A percentile compares a stretch with the other conserved stretches of the same genome.
phyloP scores from a whole-genome alignment of 2,113 vertebrate genomes.

The Platysteira castanea region DNA sequence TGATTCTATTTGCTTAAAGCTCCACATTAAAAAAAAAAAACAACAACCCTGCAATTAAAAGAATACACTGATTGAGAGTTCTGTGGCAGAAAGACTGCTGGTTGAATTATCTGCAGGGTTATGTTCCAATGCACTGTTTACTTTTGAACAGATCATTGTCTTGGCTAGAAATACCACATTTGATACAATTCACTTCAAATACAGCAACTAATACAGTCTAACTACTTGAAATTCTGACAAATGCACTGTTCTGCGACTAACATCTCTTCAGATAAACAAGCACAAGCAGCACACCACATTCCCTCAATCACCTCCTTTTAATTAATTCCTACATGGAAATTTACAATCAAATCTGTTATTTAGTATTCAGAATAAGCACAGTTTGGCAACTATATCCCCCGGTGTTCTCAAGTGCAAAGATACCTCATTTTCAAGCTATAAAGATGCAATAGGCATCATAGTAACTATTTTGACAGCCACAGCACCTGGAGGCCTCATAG shows the following conservation, averaged over 20 bases:
- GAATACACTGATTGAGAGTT: background rate
- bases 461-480: background rate
- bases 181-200: background rate
- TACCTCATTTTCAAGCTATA: background rate
- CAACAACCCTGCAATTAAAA: background rate
- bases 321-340: background rate
- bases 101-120: background rate
- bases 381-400: background rate
- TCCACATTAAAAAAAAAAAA: background rate
- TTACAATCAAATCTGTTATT: background rate
- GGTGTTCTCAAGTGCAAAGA: background rate
- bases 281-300: background rate
- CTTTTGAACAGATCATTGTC: background rate
- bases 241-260: background rate
- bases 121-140: background rate
- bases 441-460: background rate
- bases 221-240: background rate
- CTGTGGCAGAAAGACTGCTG: background rate
- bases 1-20: background rate
- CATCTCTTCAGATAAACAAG: background rate
- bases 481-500: background rate
- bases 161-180: background rate
- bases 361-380: background rate
- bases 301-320: background rate
- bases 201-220: background rate